Percentiles rank a stretch among this genome's conserved stretches.
Evolutionary conservation across 2,888 invertebrate species (phyloP).

Genomic region (Eupithecia dodoneata): DNA sequence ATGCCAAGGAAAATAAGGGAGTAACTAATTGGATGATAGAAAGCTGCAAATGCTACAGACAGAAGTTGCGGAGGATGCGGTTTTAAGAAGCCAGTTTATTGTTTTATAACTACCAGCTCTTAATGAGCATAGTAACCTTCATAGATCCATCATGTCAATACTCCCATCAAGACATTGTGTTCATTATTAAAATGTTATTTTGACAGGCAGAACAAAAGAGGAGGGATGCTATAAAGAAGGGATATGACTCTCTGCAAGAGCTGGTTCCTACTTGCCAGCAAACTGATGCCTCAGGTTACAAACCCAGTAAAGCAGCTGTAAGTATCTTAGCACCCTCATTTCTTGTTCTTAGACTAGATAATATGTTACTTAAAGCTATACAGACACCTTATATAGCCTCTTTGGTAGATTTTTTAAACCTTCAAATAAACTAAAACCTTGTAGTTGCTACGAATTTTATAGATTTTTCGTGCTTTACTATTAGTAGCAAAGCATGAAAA

Average conservation of each 20-base stretch:
- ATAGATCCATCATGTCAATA: not conserved
- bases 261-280: slow-evolving; percentile 97
- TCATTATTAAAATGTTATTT: slow-evolving; percentile 8
- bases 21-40: not conserved
- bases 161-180: not conserved
- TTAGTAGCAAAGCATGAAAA: not conserved
- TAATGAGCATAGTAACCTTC: not conserved
- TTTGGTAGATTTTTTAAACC: not conserved
- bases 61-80: not conserved
- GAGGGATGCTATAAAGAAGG: slow-evolving; percentile 98
- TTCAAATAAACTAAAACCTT: not conserved
- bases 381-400: not conserved
- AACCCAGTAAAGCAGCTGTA: slow-evolving; percentile 96
- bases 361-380: not conserved
- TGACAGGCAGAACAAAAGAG: slow-evolving; percentile 97
- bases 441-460: not conserved
- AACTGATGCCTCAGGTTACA: slow-evolving; percentile 95
- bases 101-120: not conserved
- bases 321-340: slow-evolving; percentile 46
- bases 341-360: not conserved
- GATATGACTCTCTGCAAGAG: slow-evolving; percentile 96
- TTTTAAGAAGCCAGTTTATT: not conserved
- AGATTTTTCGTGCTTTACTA: no score
- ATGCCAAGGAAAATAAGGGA: not conserved
- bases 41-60: not conserved